A percentile compares a stretch with the other conserved stretches of the same genome.
phyloP scores from a whole-genome alignment of 1,140 invertebrate genomes.

The Xylocopa sonorina region DNA sequence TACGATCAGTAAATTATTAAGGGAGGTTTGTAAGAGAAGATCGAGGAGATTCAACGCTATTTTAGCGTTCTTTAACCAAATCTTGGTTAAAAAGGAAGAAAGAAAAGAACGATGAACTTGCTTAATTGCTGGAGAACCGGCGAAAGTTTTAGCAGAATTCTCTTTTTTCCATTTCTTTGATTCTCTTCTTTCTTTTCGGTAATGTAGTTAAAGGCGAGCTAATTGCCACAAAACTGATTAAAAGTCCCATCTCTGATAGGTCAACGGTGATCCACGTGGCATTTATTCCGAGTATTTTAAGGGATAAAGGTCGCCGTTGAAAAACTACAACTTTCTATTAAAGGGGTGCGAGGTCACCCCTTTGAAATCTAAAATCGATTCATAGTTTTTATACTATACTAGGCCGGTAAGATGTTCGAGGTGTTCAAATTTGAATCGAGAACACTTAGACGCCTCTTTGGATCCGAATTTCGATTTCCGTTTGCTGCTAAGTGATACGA shows the following conservation, averaged over 20 bases:
- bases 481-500: neutral
- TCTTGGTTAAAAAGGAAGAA: no score
- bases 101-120: fast-evolving
- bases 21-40: no score
- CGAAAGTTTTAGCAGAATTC: no score
- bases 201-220: no score
- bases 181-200: no score
- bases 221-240: no score
- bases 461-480: neutral
- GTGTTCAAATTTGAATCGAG: neutral
- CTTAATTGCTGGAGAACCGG: neutral
- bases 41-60: no score
- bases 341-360: neutral
- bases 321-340: slow-evolving; percentile 9
- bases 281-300: neutral
- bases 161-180: no score
- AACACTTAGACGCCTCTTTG: no score
- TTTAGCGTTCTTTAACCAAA: no score
- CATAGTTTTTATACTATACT: neutral
- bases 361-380: slow-evolving; percentile 3
- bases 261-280: neutral
- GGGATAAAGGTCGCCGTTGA: slow-evolving; percentile 16
- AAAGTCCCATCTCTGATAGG: neutral
- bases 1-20: no score
- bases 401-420: neutral